Base-by-base conservation (phyloP, 2,888 invertebrate genomes). In the Tetragonula carbonaria region DNA sequence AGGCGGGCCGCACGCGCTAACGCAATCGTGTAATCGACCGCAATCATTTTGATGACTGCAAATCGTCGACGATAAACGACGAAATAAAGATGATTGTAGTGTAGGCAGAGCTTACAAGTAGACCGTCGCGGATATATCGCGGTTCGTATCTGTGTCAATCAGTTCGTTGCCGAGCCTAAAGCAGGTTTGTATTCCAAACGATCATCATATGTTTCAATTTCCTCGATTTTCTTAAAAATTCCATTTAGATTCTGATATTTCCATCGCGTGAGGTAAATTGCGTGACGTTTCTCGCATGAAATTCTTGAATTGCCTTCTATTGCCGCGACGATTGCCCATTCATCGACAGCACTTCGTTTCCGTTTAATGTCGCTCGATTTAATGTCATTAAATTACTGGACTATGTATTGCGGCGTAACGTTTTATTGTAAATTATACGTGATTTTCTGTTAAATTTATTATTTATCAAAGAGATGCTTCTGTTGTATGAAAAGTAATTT, bases 31-130 rank as follows among this genome's bases (percentile, higher is more conserved):
- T 93, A 94, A 94, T 94, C 93, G 91, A 89, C 88, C 85, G 91
- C 93, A 94, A 94, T 94, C 93, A 94, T 94, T 92, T 90, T 93
- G 92, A 93, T 94, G 93, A 94, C 92, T 91, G 90, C 82, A 91
- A 93, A 93, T 93, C 91, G 93, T 91, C 92, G 90, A 87, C 92
- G 93, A 93, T 93, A 92, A 93, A 88, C 88, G 91, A 84, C 89
- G 89, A 84, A 94, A 93, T 93, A 88, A 91, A 93, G 93, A 93
- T 94, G 93, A 94, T 94, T 94, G 92, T 92, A 89, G 93, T 91
- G 94, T 94, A 92, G 94, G 94, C 89, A 88, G 94, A 73, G 89
- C 79, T 87, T 90, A 87, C 91, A 93, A 94, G 90, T 92, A 91
- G 91, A 92, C 72, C 88, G 81, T 82, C 85, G 85, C 88, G 86